A percentile compares a stretch with the other conserved stretches of the same genome.
phyloP scores from a whole-genome alignment of 2,888 invertebrate genomes.

The Sepiola atlantica region DNA sequence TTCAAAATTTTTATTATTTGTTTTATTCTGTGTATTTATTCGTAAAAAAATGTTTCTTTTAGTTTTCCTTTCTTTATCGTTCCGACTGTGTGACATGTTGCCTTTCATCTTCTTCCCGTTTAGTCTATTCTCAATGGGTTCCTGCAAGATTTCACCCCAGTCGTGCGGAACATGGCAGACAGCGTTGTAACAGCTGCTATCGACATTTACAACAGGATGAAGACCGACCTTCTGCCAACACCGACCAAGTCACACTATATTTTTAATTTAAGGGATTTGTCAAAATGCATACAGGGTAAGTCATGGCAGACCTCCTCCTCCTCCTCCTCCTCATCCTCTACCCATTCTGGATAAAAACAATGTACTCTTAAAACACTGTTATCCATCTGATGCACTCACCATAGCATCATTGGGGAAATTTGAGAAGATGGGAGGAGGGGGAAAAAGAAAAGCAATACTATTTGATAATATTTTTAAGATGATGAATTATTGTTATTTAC shows the following conservation, averaged over 20 bases:
- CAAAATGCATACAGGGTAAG: slow-evolving; percentile 89
- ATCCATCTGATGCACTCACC: no score
- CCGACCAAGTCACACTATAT: slow-evolving; percentile 76
- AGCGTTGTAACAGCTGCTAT: slow-evolving; percentile 73
- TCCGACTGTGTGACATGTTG: background rate
- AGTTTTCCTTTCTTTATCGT: background rate
- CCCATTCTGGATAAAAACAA: background rate
- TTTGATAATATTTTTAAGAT: no score
- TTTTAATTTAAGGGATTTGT: slow-evolving; percentile 81
- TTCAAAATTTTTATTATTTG: background rate
- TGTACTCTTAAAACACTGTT: no score
- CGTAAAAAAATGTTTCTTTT: background rate
- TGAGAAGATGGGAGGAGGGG: no score
- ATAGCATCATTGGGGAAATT: no score
- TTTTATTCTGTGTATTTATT: background rate
- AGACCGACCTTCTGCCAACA: slow-evolving; percentile 74
- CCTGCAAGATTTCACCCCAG: slow-evolving; percentile 84
- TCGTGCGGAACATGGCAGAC: slow-evolving; percentile 71
- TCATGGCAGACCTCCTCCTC: background rate
- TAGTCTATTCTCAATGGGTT: slow-evolving; percentile 83
- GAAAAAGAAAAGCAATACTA: no score
- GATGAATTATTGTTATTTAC: no score
- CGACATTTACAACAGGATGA: slow-evolving; percentile 75
- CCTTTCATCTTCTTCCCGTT: slow-evolving; percentile 49
- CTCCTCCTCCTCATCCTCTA: background rate